Percentiles rank a stretch among this genome's conserved stretches.
These are phyloP conservation scores for Philypnodon macrostomus DNA, from an alignment of 2,797 vertebrate genomes.

Conservation along the genomic window DNA sequence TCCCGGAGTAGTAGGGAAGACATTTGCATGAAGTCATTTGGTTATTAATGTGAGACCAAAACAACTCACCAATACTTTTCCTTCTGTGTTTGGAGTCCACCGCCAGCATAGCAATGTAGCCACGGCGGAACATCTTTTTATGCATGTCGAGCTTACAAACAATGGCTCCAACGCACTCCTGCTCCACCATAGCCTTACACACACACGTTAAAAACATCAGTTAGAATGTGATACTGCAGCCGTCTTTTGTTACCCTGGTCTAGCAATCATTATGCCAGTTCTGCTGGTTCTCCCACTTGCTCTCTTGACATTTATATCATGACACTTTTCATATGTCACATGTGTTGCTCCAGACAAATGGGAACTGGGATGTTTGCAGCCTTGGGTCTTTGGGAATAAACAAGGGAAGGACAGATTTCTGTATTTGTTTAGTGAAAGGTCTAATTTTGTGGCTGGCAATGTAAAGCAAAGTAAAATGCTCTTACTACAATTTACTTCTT, in stretches of 20 bases:
- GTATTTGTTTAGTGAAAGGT: neutral
- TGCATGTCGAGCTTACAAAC: slow-evolving; percentile 99
- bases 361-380: slow-evolving; percentile 28
- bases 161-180: slow-evolving; percentile 98
- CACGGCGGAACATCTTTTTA: slow-evolving; percentile 99
- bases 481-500: fast-evolving
- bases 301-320: slow-evolving; percentile 38
- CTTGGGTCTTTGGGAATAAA: slow-evolving; percentile 22
- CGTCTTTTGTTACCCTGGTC: neutral
- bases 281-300: slow-evolving; percentile 24
- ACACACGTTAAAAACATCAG: slow-evolving; percentile 29
- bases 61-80: slow-evolving; percentile 99
- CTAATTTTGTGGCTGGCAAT: neutral
- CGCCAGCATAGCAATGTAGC: slow-evolving; percentile 99
- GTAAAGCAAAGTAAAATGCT: neutral
- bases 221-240: neutral
- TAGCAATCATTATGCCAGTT: slow-evolving; percentile 15
- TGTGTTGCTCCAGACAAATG: slow-evolving; percentile 23
- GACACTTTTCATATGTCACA: slow-evolving; percentile 43
- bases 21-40: slow-evolving; percentile 37
- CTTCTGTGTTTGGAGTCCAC: slow-evolving; percentile 99
- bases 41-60: slow-evolving; percentile 6
- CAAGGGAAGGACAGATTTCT: slow-evolving; percentile 10
- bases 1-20: slow-evolving; percentile 4
- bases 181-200: slow-evolving; percentile 95